Conservation (phyloP, 2,888 invertebrate genomes). For the Tiphia femorata region DNA sequence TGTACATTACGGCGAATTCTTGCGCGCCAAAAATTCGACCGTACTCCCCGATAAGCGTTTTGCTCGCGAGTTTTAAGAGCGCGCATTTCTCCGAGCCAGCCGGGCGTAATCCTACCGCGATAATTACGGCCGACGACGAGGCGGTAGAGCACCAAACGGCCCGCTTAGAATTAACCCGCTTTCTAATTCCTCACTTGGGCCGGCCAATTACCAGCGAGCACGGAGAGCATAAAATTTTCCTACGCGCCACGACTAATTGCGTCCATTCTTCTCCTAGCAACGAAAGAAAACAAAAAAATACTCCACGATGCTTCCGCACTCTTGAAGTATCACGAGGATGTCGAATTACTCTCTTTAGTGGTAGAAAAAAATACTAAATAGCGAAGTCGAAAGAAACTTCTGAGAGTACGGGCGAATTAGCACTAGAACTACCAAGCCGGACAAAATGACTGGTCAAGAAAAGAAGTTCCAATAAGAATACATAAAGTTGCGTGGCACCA, state of each 20-base stretch:
- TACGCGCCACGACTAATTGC: background rate
- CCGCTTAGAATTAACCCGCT: conserved; percentile 39
- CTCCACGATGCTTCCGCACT: too few relatives aligned
- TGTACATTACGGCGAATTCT: too few relatives aligned
- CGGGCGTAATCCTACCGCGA: conserved; percentile 27
- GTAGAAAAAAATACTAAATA: too few relatives aligned
- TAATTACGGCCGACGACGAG: conserved; percentile 24
- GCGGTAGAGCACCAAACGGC: conserved; percentile 9
- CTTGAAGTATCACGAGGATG: too few relatives aligned
- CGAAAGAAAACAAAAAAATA: conserved; percentile 18
- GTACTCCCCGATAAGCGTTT: conserved; percentile 23
- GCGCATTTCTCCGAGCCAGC: conserved; percentile 21
- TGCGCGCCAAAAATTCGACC: too few relatives aligned
- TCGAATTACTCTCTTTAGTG: too few relatives aligned
- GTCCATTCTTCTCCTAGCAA: conserved; percentile 3
- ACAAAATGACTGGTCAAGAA: too few relatives aligned
- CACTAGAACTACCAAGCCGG: too few relatives aligned
- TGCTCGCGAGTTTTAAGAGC: background rate
- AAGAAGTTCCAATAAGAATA: too few relatives aligned
- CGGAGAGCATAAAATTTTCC: conserved; percentile 19
- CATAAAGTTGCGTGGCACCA: too few relatives aligned
- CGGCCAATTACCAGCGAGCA: conserved; percentile 10
- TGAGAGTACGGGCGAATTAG: too few relatives aligned
- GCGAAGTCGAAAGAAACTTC: too few relatives aligned
- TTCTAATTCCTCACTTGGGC: conserved; percentile 31